Percentiles rank a stretch among this genome's conserved stretches.
phyloP scores from a whole-genome alignment of 2,797 vertebrate species.

The Clarias fuscus region DNA sequence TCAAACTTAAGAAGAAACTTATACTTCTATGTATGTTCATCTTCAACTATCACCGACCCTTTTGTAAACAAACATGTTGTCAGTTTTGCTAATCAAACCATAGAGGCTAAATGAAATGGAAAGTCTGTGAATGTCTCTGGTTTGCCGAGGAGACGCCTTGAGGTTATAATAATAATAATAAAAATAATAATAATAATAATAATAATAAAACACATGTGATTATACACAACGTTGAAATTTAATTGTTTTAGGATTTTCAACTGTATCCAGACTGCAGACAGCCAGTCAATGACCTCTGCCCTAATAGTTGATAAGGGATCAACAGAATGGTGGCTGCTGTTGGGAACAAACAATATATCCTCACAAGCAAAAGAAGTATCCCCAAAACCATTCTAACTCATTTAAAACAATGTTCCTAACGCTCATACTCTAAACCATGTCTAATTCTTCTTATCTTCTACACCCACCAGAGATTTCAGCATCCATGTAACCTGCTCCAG shows the following conservation, averaged over 20 bases:
- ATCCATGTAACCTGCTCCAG: slow-evolving; percentile 54
- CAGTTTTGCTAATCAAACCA: neutral
- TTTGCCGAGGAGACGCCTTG: neutral
- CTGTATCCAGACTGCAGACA: neutral
- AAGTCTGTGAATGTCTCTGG: neutral
- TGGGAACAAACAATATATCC: slow-evolving; percentile 11
- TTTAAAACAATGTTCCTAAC: slow-evolving; percentile 24
- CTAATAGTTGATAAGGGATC: slow-evolving; percentile 3
- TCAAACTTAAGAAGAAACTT: no score
- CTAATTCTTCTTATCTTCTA: slow-evolving; percentile 37
- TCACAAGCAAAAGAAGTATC: slow-evolving; percentile 22
- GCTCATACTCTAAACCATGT: slow-evolving; percentile 36
- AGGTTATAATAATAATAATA: no score
- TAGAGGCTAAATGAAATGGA: neutral
- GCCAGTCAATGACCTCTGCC: neutral
- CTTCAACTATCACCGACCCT: neutral
- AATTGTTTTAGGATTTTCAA: neutral
- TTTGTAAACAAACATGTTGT: neutral
- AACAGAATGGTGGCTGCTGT: neutral
- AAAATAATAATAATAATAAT: no score
- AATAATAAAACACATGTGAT: neutral
- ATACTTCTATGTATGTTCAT: neutral
- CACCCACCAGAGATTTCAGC: slow-evolving; percentile 36
- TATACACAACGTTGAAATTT: neutral
- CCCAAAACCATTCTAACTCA: slow-evolving; percentile 47